Conservation (phyloP, 2,113 vertebrate species). For the chimpanzee (Pan troglodytes) region NHGRI_mPanTro3-v2.1_pri NC_072407.2:80143001-80143500, state of each 20-base stretch:
- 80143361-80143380: too few relatives aligned
- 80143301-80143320: too few relatives aligned
- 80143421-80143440: too few relatives aligned
- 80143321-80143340: too few relatives aligned
- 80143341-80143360: too few relatives aligned
- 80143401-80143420: too few relatives aligned
- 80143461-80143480: too few relatives aligned
- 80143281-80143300: too few relatives aligned
- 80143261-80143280: background rate
- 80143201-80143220: background rate
- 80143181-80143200: background rate
- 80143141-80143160: background rate
- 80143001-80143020: background rate
- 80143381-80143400: too few relatives aligned
- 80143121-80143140: background rate
- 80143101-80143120: background rate
- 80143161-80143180: background rate
- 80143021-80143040: background rate
- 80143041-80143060: background rate
- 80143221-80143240: background rate
- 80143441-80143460: too few relatives aligned
- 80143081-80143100: background rate
- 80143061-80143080: background rate
- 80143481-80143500: too few relatives aligned
- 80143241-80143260: background rate